Evolutionary conservation across 2,113 vertebrate species (phyloP).

Genomic region (Coregonus clupeaformis): DNA sequence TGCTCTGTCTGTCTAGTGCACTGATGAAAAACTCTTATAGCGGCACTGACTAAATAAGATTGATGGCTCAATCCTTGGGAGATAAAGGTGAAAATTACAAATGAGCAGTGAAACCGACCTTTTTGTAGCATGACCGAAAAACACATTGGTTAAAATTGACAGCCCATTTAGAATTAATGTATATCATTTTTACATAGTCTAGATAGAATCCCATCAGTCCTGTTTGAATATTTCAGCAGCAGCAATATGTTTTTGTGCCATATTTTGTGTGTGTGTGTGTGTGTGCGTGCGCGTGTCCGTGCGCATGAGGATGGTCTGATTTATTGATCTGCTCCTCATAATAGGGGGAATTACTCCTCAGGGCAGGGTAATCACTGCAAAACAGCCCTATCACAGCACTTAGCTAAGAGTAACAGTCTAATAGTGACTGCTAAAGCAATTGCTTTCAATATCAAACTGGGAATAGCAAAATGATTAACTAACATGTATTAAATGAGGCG

Average conservation of each 20-base stretch:
- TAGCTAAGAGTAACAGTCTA: conserved; percentile 5
- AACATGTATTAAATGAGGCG: background rate
- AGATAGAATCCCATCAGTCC: conserved; percentile 3
- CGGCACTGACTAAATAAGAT: background rate
- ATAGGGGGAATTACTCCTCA: background rate
- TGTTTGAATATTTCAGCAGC: background rate
- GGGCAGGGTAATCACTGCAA: background rate
- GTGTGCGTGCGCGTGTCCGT: background rate
- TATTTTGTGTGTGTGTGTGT: too few species aligned
- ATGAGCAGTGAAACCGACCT: background rate
- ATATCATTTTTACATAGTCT: background rate
- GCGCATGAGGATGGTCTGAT: background rate
- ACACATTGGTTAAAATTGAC: background rate
- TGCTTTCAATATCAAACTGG: background rate
- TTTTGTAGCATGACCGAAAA: background rate
- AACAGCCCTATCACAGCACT: background rate
- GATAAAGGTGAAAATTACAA: conserved; percentile 11
- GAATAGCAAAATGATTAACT: too few species aligned
- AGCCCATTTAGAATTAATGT: background rate
- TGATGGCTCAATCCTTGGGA: conserved; percentile 5
- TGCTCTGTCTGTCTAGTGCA: background rate
- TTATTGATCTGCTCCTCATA: background rate
- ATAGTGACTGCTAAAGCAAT: background rate
- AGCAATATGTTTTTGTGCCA: background rate
- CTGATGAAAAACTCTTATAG: background rate